Conservation (phyloP, 2,113 vertebrate species). For the Syngnathus floridae region DNA sequence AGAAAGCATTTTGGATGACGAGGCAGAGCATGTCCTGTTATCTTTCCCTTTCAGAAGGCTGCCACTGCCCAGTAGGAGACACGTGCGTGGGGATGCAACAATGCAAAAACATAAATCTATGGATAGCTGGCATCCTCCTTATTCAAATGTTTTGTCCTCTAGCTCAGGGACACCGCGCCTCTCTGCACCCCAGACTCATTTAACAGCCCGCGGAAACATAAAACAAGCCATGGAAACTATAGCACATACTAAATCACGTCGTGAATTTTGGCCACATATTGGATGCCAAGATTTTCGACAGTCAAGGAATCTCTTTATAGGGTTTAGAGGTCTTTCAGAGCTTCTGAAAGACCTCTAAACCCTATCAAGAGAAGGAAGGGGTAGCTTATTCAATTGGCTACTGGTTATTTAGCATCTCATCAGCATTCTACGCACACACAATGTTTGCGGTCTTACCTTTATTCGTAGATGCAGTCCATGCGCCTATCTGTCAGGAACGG, state of each 20-base stretch:
- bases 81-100: constrained; percentile 26
- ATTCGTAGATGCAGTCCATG: too few relatives aligned
- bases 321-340: constrained; percentile 70
- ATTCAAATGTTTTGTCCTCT: constrained; percentile 68
- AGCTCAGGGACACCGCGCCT: constrained; percentile 70
- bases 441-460: too few relatives aligned
- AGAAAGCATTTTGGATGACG: neutral
- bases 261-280: constrained; percentile 55
- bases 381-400: too few relatives aligned
- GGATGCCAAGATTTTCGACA: constrained; percentile 70
- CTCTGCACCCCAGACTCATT: constrained; percentile 46
- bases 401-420: too few relatives aligned
- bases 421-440: too few relatives aligned
- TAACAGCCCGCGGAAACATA: constrained; percentile 37
- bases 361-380: too few relatives aligned
- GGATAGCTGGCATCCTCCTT: constrained; percentile 30
- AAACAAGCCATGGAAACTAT: constrained; percentile 60
- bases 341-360: constrained; percentile 2
- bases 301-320: constrained; percentile 71
- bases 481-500: too few relatives aligned
- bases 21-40: neutral
- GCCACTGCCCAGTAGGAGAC: constrained; percentile 5
- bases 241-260: constrained; percentile 62
- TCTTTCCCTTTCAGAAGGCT: neutral
- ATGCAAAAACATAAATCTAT: constrained; percentile 42